Percentiles rank a stretch among this genome's conserved stretches.
phyloP scores from a whole-genome alignment of 30 jellyfish, hydroid and myxozoan species.

The Cassiopea andromeda region DNA sequence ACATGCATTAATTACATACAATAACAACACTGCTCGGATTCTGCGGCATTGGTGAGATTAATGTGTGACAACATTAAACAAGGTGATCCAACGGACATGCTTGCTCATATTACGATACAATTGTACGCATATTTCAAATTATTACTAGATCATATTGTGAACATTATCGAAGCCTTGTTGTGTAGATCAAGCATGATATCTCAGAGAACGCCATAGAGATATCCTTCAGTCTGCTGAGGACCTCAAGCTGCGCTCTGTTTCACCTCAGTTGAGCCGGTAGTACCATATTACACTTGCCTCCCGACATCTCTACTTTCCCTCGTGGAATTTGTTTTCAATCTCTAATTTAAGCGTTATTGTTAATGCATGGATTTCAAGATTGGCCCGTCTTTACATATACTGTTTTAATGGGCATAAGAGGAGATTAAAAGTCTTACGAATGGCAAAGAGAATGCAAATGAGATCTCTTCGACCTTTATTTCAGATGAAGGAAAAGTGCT shows the following conservation, averaged over 20 bases:
- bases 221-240: constrained; percentile 23
- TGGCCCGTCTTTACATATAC: constrained; percentile 7
- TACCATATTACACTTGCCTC: constrained; percentile 11
- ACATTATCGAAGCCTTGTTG: neutral
- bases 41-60: constrained; percentile 14
- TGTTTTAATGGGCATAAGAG: constrained; percentile 14
- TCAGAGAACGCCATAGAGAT: neutral
- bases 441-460: constrained; percentile 3
- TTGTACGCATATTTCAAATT: neutral
- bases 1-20: neutral
- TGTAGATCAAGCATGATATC: constrained; percentile 1
- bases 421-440: neutral
- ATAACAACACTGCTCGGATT: neutral
- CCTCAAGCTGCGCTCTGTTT: constrained; percentile 44
- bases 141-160: neutral
- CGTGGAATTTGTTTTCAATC: constrained; percentile 47
- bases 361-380: constrained; percentile 26
- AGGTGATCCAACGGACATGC: neutral
- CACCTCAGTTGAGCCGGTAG: constrained; percentile 8
- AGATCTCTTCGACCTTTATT: constrained; percentile 3
- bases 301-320: constrained; percentile 1
- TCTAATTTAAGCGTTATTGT: constrained; percentile 20
- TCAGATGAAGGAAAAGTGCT: constrained; percentile 9
- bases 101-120: neutral
- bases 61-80: neutral